Evolutionary conservation across 2,888 invertebrate species (phyloP), one percentile per base, ranked within the genome.

Genomic region (Cryptosula pallasiana): DNA sequence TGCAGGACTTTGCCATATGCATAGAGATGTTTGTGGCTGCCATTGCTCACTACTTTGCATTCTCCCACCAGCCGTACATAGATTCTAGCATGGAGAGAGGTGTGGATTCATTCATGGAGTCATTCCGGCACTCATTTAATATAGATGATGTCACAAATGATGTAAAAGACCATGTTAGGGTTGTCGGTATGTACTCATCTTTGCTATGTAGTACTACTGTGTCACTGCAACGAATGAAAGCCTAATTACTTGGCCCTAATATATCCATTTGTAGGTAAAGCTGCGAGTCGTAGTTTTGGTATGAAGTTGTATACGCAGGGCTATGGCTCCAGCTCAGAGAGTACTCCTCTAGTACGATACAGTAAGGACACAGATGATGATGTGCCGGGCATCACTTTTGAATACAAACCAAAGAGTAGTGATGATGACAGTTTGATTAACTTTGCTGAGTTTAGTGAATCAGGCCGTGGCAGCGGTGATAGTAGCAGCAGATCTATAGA

Each of bases 11-110:
- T 86, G 87, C 94, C 72, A 95, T 97, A 77, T 97, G 97, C 83
- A 93, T 97, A 81, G 97, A 97, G 88, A 97, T 97, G 97, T 95
- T 96, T 83, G 84, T 96, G 79, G 96, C 96, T 32, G 94, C 96
- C 0, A 89, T 96, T 32, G 96, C 95, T 0, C 96, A 97, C 84
- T 94, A 94, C 84, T 96, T 92, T 86, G 93, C 94, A 80, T 97
- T 97, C 85, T 93, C 95, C n/a, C 93, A 95, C 84, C 90, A 91
- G 82, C 93, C 93, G 55, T 97, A 90, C 82, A 88, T 91, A 25
- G 86, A 87, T 76, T 86, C 86, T 1, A 82, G 81, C 69, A 75
- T 75, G 2, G 79, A 77, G 16, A 75, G 78, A 34, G 76, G 80
- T 76, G 83, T 83, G 63, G 81, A 82, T 36, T 82, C 85, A 27